Base-by-base conservation (phyloP, 2,888 invertebrate species). In the Melanotus villosus region DNA sequence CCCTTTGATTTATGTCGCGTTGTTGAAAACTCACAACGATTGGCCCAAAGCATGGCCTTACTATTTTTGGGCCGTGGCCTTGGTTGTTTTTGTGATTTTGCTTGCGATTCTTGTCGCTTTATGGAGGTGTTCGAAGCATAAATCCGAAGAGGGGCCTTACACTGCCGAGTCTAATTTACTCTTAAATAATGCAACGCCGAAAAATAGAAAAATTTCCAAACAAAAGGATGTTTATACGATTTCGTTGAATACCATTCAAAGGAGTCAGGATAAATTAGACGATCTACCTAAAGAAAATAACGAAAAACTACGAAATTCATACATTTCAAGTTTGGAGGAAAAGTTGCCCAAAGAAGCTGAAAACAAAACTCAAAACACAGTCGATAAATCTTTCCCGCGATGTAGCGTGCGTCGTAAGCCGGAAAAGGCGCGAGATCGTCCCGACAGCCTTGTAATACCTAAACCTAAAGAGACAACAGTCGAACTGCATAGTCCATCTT, bases 401-500 rank as follows among this genome's bases (percentile, higher is more conserved):
- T 45, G 30, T 43, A 52, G 38, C 12, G 10, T 38, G 12, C 12
- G 1, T 6, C 16, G 5, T 2, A 62, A 36, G n/a, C 9, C 12
- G 14, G 23, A 38, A 38, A 52, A 66, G 14, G 6, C 12, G 6
- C 30, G 16, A 38, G 9, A n/a, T 16, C 62, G 63, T 16, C 62
- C 63, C n/a, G 34, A 34, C 4, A 63, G 10, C 18, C 41, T 68
- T 9, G 32, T 5, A 1, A 32, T 63, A 36, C 10, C 16, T 30
- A 5, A 7, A 1, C 32, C 12, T 57, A 9, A 26, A 18, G 60
- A 65, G 47, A 65, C 65, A 5, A 47, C 19, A 21, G 67, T 16
- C 2, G 45, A 70, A 41, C 34, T 66, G n/a, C 70, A 70, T 32
- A 67, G 67, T 59, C 12, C 58, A 16, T 47, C 67, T 1, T 70